Evolutionary conservation across 2,888 invertebrate genomes (phyloP).

Genomic region (Agapostemon virescens): DNA sequence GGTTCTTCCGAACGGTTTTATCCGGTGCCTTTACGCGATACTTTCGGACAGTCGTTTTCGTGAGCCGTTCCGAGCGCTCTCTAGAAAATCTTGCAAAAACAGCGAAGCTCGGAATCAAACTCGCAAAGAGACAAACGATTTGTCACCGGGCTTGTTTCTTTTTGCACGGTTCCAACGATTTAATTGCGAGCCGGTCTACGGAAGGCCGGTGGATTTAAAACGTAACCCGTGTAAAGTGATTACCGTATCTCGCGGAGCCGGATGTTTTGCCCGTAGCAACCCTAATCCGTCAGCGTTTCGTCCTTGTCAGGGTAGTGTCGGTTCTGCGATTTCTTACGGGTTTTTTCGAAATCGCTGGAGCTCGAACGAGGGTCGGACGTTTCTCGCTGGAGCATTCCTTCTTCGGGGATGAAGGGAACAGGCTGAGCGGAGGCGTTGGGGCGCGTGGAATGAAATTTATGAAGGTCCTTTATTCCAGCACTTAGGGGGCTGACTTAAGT

Average conservation of each 20-base stretch:
- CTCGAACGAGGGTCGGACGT: constrained; percentile 39
- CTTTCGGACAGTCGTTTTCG: background rate
- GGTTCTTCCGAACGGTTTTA: background rate
- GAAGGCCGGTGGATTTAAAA: constrained; percentile 30
- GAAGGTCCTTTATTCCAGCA: constrained; percentile 76
- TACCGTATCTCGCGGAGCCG: constrained; percentile 7
- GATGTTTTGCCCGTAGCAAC: constrained; percentile 6
- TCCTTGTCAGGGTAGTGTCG: background rate
- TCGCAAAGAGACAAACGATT: constrained; percentile 18
- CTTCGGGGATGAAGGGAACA: constrained; percentile 62
- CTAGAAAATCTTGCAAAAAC: background rate
- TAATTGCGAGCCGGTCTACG: constrained; percentile 29
- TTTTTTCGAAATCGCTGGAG: constrained; percentile 52
- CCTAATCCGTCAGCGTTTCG: constrained; percentile 27
- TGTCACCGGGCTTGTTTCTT: constrained; percentile 17
- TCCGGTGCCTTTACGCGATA: background rate
- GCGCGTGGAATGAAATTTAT: constrained; percentile 76
- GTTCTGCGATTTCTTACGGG: constrained; percentile 29
- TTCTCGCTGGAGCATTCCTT: constrained; percentile 56
- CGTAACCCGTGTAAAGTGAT: constrained; percentile 47
- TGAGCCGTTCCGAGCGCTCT: background rate
- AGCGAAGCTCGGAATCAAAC: background rate
- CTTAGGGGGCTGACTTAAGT: constrained; percentile 75
- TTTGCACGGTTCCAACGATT: constrained; percentile 13
- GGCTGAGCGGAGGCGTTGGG: constrained; percentile 59